Evolutionary conservation across 23 tunicate genomes (phyloP).

Genomic region (Ascidia mentula): DNA sequence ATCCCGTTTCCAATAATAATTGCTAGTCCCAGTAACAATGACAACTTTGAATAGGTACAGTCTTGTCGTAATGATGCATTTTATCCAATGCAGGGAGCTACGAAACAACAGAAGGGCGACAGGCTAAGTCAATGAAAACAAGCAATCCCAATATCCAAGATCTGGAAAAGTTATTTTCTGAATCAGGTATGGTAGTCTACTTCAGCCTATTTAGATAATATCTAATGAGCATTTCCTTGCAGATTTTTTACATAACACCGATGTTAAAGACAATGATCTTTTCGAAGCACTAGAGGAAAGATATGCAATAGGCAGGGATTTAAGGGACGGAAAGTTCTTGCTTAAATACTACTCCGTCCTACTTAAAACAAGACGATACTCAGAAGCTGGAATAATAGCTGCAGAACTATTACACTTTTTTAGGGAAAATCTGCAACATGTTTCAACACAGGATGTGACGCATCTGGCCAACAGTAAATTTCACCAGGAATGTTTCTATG

Average conservation of each 20-base stretch:
- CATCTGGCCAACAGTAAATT: neutral
- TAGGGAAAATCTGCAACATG: neutral
- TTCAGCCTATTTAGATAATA: too few species aligned
- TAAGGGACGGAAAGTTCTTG: neutral
- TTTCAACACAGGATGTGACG: neutral
- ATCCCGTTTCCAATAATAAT: too few species aligned
- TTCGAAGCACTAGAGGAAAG: neutral
- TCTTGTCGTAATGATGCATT: too few species aligned
- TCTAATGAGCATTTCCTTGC: too few species aligned
- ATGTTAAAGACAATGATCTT: neutral
- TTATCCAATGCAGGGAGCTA: too few species aligned
- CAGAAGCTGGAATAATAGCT: neutral
- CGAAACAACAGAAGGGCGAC: too few species aligned
- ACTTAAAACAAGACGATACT: neutral
- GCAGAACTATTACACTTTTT: neutral
- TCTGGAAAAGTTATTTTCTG: too few species aligned
- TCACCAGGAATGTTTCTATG: neutral
- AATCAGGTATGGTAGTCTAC: too few species aligned
- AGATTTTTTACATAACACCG: neutral
- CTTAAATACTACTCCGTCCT: neutral
- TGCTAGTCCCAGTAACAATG: too few species aligned
- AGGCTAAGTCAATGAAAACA: too few species aligned
- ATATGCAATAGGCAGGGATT: neutral
- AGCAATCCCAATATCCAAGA: too few species aligned
- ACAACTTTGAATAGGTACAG: too few species aligned